A percentile compares a stretch with the other conserved stretches of the same genome.
Evolutionary conservation across 2,888 invertebrate genomes (phyloP).

Genomic region (Caenorhabditis sp.): DNA sequence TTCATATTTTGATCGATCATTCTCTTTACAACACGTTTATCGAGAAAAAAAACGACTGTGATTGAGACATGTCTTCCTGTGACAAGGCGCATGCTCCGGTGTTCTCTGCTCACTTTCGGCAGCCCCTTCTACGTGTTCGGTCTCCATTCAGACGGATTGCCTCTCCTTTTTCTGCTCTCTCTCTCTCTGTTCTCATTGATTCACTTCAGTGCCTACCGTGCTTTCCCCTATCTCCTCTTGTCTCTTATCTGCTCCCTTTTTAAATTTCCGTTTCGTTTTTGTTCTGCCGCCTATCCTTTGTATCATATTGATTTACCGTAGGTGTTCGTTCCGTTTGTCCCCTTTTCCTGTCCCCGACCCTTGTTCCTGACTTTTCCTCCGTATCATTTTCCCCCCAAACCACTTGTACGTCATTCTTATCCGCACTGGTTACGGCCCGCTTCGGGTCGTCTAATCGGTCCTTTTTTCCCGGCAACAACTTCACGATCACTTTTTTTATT

Average conservation of each 20-base stretch:
- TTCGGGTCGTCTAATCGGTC: not conserved
- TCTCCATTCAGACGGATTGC: not conserved
- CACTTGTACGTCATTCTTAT: conserved; percentile 44
- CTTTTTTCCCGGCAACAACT: too few species aligned
- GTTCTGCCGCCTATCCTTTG: conserved; percentile 42
- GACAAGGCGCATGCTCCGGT: conserved; percentile 6
- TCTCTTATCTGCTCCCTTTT: conserved; percentile 4
- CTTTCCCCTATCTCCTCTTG: not conserved
- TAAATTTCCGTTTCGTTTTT: conserved; percentile 13
- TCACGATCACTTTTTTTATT: conserved; percentile 21
- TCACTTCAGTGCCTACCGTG: not conserved
- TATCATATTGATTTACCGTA: conserved; percentile 52
- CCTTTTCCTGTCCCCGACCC: conserved; percentile 33
- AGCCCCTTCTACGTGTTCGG: not conserved
- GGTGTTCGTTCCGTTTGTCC: conserved; percentile 40
- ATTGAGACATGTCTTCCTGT: too few species aligned
- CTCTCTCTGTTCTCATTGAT: not conserved
- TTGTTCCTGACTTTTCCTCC: conserved; percentile 13
- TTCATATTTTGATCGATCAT: not conserved
- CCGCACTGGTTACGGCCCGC: too few species aligned
- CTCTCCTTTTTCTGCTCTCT: not conserved
- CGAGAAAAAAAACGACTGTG: too few species aligned
- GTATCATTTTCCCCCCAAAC: conserved; percentile 18
- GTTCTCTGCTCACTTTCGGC: conserved; percentile 1
- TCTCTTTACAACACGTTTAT: conserved; percentile 9